phyloP scores from a whole-genome alignment of 2,113 vertebrate species.

The Mesoclemmys tuberculata region DNA sequence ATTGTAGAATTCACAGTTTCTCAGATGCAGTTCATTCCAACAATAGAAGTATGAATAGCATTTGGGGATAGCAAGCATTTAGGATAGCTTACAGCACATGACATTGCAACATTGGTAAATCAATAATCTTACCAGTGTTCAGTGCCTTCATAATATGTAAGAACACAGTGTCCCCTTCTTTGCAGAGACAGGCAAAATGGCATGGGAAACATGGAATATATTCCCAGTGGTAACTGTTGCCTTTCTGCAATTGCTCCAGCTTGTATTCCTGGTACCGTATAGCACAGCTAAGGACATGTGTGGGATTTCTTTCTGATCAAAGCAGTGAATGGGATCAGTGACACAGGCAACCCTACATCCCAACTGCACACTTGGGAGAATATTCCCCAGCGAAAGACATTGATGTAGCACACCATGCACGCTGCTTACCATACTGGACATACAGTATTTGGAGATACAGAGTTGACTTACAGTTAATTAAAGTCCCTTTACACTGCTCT shows the following conservation, averaged over 20 bases:
- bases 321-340: neutral
- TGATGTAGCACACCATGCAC: fast-evolving
- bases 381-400: fast-evolving
- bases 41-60: neutral
- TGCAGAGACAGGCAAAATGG: neutral
- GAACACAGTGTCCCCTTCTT: neutral
- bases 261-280: neutral
- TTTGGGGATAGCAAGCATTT: neutral
- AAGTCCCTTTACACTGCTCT: fast-evolving
- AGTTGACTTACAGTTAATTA: neutral
- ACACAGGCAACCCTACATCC: neutral
- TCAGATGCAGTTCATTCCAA: neutral
- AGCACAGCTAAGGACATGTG: constrained; percentile 16
- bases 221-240: neutral
- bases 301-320: constrained; percentile 62
- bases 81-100: neutral
- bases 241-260: constrained; percentile 32
- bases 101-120: neutral
- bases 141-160: neutral
- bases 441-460: fast-evolving
- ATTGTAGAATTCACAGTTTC: neutral
- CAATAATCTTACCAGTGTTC: neutral
- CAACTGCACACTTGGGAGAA: fast-evolving
- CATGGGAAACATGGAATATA: neutral
- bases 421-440: fast-evolving